These are phyloP conservation scores for Liodrosophila aerea DNA, from an alignment of 2,888 invertebrate species.

Conservation along the genomic window DNA sequence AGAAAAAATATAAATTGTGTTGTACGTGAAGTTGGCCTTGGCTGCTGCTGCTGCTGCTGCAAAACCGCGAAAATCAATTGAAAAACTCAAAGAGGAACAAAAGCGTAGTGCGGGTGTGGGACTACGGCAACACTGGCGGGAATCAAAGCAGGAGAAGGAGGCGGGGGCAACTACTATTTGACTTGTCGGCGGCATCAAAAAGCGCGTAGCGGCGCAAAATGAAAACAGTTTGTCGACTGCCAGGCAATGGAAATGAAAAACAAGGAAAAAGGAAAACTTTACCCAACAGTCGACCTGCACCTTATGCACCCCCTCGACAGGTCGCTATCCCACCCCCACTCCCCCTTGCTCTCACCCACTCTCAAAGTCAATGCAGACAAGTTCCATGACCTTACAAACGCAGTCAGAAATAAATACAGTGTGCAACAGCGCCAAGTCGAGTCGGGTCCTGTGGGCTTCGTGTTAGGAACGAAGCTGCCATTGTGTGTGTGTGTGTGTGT, in stretches of 20 bases:
- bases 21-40: slow-evolving; percentile 52
- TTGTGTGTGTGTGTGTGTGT: slow-evolving; percentile 3
- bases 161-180: slow-evolving; percentile 54
- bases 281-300: slow-evolving; percentile 44
- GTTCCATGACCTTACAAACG: slow-evolving; percentile 82
- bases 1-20: not conserved
- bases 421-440: slow-evolving; percentile 38
- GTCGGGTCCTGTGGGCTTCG: slow-evolving; percentile 33
- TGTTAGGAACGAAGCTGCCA: not conserved
- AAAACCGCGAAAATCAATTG: slow-evolving; percentile 78
- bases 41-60: slow-evolving; percentile 35
- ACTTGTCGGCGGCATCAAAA: slow-evolving; percentile 69
- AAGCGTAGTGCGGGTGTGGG: slow-evolving; percentile 32
- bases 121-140: too few species aligned
- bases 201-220: slow-evolving; percentile 77
- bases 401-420: slow-evolving; percentile 54
- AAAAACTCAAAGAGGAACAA: slow-evolving; percentile 60
- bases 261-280: slow-evolving; percentile 60
- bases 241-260: slow-evolving; percentile 40
- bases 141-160: not conserved
- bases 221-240: slow-evolving; percentile 71
- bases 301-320: not conserved
- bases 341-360: not conserved
- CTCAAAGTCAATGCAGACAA: slow-evolving; percentile 77
- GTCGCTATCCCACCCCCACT: not conserved